Conservation (phyloP, 2,113 vertebrate genomes). For the Columba janthina region DNA sequence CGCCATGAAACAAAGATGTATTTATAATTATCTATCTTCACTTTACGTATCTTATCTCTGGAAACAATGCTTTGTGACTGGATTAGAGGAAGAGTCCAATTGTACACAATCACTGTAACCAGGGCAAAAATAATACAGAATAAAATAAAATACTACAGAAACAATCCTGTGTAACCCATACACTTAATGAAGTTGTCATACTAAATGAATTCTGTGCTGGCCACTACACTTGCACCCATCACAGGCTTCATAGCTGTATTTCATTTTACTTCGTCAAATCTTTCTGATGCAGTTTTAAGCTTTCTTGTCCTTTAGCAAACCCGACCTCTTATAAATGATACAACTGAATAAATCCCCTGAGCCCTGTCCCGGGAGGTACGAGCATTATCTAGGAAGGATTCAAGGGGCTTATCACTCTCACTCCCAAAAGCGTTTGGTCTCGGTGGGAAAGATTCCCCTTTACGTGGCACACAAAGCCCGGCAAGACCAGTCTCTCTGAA, state of each 20-base stretch:
- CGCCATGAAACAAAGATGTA: slow-evolving; percentile 12
- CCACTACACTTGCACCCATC: background rate
- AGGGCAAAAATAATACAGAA: background rate
- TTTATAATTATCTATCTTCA: slow-evolving; percentile 27
- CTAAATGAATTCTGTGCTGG: background rate
- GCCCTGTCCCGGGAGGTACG: background rate
- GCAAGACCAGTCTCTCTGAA: background rate
- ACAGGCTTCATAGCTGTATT: background rate
- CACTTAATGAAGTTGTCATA: background rate
- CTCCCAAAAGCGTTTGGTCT: background rate
- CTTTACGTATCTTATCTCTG: background rate
- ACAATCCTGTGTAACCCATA: background rate
- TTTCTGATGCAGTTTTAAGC: background rate
- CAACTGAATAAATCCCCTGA: background rate
- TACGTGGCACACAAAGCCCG: background rate
- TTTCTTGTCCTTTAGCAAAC: background rate
- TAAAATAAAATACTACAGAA: background rate
- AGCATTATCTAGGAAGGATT: background rate
- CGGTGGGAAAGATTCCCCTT: background rate
- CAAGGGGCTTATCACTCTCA: background rate
- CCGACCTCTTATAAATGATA: background rate
- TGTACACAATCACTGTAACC: background rate
- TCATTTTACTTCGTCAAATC: background rate
- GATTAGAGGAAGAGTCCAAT: background rate
- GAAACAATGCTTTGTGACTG: background rate